Conservation (phyloP, 2,888 invertebrate species). For the Norana najaformis region DNA sequence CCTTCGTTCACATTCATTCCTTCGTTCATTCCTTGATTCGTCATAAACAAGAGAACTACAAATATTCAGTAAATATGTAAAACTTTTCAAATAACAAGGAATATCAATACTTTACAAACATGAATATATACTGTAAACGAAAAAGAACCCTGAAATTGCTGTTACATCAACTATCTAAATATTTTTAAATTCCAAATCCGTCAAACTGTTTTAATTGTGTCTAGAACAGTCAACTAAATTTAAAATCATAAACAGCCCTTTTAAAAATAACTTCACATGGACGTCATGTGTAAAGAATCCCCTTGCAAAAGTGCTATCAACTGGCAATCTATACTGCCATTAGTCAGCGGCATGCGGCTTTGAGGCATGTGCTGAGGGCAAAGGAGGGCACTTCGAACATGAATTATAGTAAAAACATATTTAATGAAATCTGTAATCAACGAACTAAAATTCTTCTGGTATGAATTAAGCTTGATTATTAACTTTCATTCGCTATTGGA, state of each 20-base stretch:
- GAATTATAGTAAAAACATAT: not conserved
- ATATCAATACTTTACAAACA: too few relatives aligned
- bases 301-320: not conserved
- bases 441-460: not conserved
- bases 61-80: too few relatives aligned
- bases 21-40: too few relatives aligned
- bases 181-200: fast-evolving
- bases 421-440: not conserved
- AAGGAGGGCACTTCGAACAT: not conserved
- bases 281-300: not conserved
- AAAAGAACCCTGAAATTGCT: not conserved
- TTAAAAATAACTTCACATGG: not conserved
- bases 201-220: not conserved
- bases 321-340: not conserved
- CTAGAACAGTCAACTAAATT: not conserved
- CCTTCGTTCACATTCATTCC: too few relatives aligned
- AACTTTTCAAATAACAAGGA: too few relatives aligned
- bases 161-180: not conserved
- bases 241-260: not conserved
- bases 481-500: not conserved
- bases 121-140: too few relatives aligned
- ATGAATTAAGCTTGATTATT: not conserved
- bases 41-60: too few relatives aligned
- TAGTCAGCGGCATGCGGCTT: not conserved
- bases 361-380: not conserved